These are phyloP conservation scores for human DNA, from an alignment of 2,113 vertebrate species.

Conservation along the genomic window GRCh38 chr4:151538501-151539000, in stretches of 20 bases:
- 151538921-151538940: background rate
- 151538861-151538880: background rate
- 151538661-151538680: background rate
- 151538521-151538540: background rate
- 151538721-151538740: background rate
- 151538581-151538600: background rate
- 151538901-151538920: background rate
- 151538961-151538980: slow-evolving; percentile 13
- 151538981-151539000: background rate
- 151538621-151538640: background rate
- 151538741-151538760: too few relatives aligned
- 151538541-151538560: background rate
- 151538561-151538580: background rate
- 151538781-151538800: background rate
- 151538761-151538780: background rate
- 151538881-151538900: background rate
- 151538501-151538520: background rate
- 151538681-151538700: background rate
- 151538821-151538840: background rate
- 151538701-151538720: background rate
- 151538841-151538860: background rate
- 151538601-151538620: background rate
- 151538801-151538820: background rate
- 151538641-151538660: background rate
- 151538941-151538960: background rate